These are phyloP conservation scores for Cottus gobio DNA, from an alignment of 2,113 vertebrate species.

Conservation along the genomic window DNA sequence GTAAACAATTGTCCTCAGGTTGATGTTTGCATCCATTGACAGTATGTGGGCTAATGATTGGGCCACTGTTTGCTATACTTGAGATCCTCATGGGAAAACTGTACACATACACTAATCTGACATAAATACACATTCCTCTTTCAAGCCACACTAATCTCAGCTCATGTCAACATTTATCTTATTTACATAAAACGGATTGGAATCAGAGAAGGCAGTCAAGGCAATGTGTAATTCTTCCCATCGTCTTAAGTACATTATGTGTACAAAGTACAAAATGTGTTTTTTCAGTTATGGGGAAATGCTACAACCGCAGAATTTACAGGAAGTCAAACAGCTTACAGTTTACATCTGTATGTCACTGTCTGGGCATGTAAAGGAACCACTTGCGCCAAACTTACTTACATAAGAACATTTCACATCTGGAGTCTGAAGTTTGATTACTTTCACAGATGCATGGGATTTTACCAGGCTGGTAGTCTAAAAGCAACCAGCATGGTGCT, in stretches of 20 bases:
- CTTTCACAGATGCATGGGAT: neutral
- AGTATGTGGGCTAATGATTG: too few relatives aligned
- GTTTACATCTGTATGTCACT: conserved; percentile 1
- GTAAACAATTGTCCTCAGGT: too few relatives aligned
- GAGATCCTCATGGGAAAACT: neutral
- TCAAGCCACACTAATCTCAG: neutral
- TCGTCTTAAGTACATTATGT: neutral
- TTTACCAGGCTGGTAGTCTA: neutral
- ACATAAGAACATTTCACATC: conserved; percentile 1
- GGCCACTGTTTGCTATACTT: neutral
- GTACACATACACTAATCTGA: neutral
- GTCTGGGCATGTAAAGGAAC: conserved; percentile 6
- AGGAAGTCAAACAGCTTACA: neutral
- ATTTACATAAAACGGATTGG: neutral
- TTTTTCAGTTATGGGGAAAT: neutral
- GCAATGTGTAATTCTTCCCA: neutral
- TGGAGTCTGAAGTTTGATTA: neutral
- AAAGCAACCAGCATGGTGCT: too few relatives aligned
- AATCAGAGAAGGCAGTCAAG: neutral
- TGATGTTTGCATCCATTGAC: too few relatives aligned
- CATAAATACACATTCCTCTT: too few relatives aligned
- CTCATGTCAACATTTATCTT: too few relatives aligned
- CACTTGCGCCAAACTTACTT: neutral
- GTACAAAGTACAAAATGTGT: neutral
- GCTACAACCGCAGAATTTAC: conserved; percentile 4